Evolutionary conservation across 2,113 vertebrate genomes (phyloP).

Genomic region (Aythya baeri): DNA sequence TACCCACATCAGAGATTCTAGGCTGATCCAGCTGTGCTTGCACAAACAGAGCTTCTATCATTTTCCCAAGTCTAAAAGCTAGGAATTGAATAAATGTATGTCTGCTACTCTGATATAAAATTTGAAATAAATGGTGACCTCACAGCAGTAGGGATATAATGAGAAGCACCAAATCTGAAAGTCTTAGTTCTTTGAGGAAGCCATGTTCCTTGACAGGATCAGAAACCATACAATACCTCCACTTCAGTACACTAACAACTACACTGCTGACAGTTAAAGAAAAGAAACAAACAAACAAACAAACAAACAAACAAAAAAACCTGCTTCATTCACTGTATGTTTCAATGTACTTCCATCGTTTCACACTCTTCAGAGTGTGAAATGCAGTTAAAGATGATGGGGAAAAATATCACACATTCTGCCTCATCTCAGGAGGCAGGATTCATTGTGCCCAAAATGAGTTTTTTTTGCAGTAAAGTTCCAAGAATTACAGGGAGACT

Average conservation of each 20-base stretch:
- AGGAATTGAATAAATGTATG: neutral
- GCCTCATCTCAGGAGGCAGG: neutral
- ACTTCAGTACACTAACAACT: neutral
- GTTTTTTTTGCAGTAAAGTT: neutral
- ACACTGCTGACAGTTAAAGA: neutral
- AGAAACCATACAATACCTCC: neutral
- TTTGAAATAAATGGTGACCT: neutral
- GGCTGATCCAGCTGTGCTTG: neutral
- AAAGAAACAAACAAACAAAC: no score
- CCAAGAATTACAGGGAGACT: neutral
- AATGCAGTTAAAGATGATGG: slow-evolving; percentile 4
- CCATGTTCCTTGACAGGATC: neutral
- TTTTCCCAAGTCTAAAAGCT: neutral
- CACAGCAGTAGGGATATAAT: neutral
- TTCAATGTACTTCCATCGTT: neutral
- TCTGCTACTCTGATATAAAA: neutral
- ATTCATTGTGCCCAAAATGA: neutral
- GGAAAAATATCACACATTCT: neutral
- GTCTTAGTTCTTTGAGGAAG: neutral
- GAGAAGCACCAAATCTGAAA: neutral
- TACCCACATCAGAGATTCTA: neutral
- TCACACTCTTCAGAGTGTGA: neutral
- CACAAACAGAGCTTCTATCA: neutral
- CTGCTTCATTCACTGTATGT: neutral
- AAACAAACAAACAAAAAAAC: no score